These are phyloP conservation scores for Poicephalus gulielmi DNA, from an alignment of 2,113 vertebrate species.

Conservation along the genomic window DNA sequence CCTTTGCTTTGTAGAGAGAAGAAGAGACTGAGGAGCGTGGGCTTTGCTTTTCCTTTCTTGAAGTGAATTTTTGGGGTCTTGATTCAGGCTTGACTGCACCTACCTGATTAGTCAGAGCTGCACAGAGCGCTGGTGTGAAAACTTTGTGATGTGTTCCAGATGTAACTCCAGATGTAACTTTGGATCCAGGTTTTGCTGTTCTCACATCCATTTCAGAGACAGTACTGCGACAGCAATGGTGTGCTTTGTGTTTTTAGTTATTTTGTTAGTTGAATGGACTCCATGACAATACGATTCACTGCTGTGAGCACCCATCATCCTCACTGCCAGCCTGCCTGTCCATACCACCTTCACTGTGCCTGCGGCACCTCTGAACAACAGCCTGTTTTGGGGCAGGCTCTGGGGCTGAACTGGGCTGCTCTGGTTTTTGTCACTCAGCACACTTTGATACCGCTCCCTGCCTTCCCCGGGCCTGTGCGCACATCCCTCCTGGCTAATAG, in stretches of 20 bases:
- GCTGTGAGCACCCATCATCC: not conserved
- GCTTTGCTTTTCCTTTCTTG: not conserved
- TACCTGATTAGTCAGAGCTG: not conserved
- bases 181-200: not conserved
- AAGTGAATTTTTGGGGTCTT: slow-evolving; percentile 13
- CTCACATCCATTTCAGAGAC: not conserved
- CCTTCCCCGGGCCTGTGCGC: not conserved
- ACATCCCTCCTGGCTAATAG: not conserved
- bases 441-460: not conserved
- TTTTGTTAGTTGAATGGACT: not conserved
- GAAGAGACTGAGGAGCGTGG: not conserved
- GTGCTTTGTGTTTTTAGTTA: not conserved
- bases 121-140: not conserved
- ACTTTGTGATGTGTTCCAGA: not conserved
- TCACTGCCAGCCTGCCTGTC: not conserved
- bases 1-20: not conserved
- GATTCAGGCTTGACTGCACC: not conserved
- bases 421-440: slow-evolving; percentile 32
- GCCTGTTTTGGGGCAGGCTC: not conserved
- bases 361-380: not conserved
- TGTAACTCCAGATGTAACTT: not conserved
- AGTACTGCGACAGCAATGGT: not conserved
- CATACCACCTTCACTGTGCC: not conserved
- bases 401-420: not conserved
- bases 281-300: not conserved